Base-by-base conservation (phyloP, 2,113 vertebrate species). In the Vireo altiloquus region DNA sequence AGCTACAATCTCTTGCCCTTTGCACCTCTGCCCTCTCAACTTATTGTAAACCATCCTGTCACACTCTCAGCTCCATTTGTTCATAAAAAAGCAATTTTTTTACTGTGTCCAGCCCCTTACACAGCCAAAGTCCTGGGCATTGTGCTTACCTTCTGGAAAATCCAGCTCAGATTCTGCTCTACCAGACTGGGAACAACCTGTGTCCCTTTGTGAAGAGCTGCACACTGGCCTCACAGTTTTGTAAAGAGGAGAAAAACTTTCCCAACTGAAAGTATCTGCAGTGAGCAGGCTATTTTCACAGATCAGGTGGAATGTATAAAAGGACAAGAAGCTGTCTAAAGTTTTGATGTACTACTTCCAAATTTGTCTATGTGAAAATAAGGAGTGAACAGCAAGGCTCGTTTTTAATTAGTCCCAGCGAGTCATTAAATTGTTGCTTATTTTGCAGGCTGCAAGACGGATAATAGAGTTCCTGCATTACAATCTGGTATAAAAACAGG, bases 351-450 rank as follows among this genome's bases (percentile, higher is more conserved):
- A 64, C 64, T 83, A 21, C 30, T 95, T 92, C 84, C 50, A 89
- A 75, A 66, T 70, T 81, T 61, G n/a, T 53, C 33, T 61, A 21
- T 44, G 72, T 63, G 59, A 78, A 97, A 90, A 50, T 64, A 87
- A 72, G 53, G 40, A 90, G 59, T 23, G 70, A 94, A 87, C 20
- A 96, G 59, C 66, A 93, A 92, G 89, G 78, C 79, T 59, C 1
- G 44, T 56, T 93, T 96, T 94, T 97, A 96, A 97, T 96, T 97
- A 93, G 89, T 95, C 96, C 88, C 96, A 93, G 76, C 0, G 60
- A 96, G 94, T 84, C 89, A n/a, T 85, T 90, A 96, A 87, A 95
- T 95, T 90, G 82, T 88, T 93, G 74, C 92, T 95, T 95, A 90
- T 90, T 95, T 96, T 91, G 77, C 78, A 96, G 76, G 76, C 82